Evolutionary conservation across 1,140 invertebrate genomes (phyloP), one percentile per base, ranked within the genome.

Genomic region (Sycophila sp.): DNA sequence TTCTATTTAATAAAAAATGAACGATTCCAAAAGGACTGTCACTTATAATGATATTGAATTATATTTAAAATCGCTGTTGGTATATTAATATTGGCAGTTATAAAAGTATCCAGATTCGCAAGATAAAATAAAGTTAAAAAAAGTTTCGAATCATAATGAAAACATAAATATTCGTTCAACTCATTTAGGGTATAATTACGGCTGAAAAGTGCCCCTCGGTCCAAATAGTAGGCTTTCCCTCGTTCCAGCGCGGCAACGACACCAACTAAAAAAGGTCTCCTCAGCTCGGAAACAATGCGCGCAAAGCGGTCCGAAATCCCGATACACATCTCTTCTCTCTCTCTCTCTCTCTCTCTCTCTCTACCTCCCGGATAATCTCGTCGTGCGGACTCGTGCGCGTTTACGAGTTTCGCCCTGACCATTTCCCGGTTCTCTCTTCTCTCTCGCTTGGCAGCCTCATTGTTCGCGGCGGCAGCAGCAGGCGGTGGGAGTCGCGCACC

Each of bases 291-390:
- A 42, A 65, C 49, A 65, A 65, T 65, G 63, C n/a, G 30, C 34
- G 45, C 32, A 38, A 38, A 53, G n/a, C 49, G 49, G 55, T 65
- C n/a, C 34, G 17, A 65, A 55, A 38, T 65, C 13, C 36, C 51
- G 64, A 56, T 66, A 56, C 36, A 34, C 59, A 62, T 62, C 59
- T 55, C 26, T 56, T n/a, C 26, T 32, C 13, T 7, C 51, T 55
- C 47, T 4, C 34, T 34, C 3, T n/a, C n/a, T n/a, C n/a, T n/a
- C n/a, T n/a, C n/a, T n/a, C n/a, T n/a, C n/a, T n/a, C n/a, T n/a
- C n/a, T n/a, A n/a, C n/a, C n/a, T n/a, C n/a, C n/a, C 34, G 63
- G 38, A 66, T 66, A 66, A 66, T 56, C 51, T 55, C 51, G 34
- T 55, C 36, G 34, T 24, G 26, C 19, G 6, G 19, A n/a, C 42